These are phyloP conservation scores for Henicopernis longicauda DNA, from an alignment of 2,113 vertebrate genomes.

Conservation along the genomic window DNA sequence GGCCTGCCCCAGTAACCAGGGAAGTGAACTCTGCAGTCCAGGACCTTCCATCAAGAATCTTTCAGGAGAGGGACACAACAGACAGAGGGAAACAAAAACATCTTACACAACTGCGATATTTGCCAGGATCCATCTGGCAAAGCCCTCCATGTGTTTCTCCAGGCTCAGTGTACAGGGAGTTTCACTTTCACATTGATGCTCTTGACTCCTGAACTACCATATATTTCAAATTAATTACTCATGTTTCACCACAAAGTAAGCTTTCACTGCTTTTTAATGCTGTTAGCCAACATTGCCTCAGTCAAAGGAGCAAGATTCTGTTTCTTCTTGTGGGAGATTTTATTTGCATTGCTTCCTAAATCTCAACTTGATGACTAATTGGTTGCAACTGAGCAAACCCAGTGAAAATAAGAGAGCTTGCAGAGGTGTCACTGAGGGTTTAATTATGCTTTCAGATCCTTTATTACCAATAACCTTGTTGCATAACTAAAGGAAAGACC, in stretches of 20 bases:
- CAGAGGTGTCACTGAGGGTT: slow-evolving; percentile 27
- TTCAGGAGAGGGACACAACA: not conserved
- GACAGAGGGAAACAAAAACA: not conserved
- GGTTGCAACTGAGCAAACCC: slow-evolving; percentile 42
- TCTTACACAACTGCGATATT: not conserved
- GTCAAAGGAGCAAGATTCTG: not conserved
- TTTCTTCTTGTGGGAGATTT: slow-evolving; percentile 13
- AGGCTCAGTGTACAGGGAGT: not conserved
- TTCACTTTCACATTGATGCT: not conserved
- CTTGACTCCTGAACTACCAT: not conserved
- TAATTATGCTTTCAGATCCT: slow-evolving; percentile 41
- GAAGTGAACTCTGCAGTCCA: not conserved
- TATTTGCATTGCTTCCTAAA: slow-evolving; percentile 35
- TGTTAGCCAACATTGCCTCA: not conserved
- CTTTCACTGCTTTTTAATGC: not conserved
- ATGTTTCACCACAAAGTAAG: not conserved
- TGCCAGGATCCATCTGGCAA: not conserved
- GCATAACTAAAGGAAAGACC: slow-evolving; percentile 1
- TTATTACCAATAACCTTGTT: slow-evolving; percentile 21
- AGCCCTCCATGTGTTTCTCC: not conserved
- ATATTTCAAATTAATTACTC: slow-evolving; percentile 15
- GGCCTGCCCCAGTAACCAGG: not conserved
- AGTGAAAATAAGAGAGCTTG: not conserved
- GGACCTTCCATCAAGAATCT: not conserved
- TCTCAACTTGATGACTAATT: slow-evolving; percentile 50